A percentile compares a stretch with the other conserved stretches of the same genome.
Conservation (phyloP, 2,888 invertebrate genomes). For the Eupeodes luniger region DNA sequence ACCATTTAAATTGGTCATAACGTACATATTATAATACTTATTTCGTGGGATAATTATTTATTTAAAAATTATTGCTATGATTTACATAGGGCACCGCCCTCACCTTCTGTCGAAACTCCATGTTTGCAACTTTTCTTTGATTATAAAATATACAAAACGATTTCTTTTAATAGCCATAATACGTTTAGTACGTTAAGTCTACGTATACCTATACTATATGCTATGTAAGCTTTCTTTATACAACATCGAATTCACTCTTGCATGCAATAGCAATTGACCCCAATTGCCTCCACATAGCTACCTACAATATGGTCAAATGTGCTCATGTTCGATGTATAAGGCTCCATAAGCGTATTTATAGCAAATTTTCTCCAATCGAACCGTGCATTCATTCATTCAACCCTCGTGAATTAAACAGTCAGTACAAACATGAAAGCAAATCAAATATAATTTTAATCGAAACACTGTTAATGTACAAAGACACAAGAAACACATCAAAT, state of each 20-base stretch:
- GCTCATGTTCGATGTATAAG: background rate
- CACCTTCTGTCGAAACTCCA: too few relatives aligned
- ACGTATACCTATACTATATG: background rate
- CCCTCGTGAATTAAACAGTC: slow-evolving; percentile 7
- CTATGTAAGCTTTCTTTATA: background rate
- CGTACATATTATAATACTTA: too few relatives aligned
- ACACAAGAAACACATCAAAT: background rate
- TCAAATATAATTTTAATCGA: slow-evolving; percentile 69
- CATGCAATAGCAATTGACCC: slow-evolving; percentile 58
- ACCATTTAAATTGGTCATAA: too few relatives aligned
- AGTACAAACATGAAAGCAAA: slow-evolving; percentile 61
- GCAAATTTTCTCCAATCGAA: background rate
- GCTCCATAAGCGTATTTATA: background rate
- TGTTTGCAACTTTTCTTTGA: too few relatives aligned
- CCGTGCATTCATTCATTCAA: background rate
- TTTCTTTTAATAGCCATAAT: too few relatives aligned
- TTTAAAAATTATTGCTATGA: too few relatives aligned
- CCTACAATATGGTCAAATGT: slow-evolving; percentile 49
- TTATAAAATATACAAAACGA: too few relatives aligned
- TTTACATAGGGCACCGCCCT: too few relatives aligned
- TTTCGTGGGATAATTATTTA: too few relatives aligned
- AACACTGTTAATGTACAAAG: slow-evolving; percentile 59
- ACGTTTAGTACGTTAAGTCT: too few relatives aligned
- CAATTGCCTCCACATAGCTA: slow-evolving; percentile 3
- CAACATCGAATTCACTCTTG: background rate